These are phyloP conservation scores for Isaurus tuberculatus DNA, from an alignment of 92 coral and sea anemone genomes.

Conservation along the genomic window DNA sequence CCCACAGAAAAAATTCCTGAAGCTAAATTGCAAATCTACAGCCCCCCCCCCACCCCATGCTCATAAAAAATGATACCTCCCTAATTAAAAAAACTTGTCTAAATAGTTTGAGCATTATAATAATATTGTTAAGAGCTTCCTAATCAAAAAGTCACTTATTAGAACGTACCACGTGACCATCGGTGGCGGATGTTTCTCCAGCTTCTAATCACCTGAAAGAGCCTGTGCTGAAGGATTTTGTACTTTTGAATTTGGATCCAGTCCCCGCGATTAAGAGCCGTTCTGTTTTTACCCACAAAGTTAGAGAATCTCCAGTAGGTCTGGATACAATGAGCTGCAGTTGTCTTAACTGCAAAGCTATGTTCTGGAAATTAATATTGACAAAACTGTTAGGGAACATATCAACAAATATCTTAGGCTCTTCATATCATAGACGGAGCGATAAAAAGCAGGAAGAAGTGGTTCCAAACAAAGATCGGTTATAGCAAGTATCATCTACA, in stretches of 20 bases:
- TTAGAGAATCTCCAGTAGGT: constrained; percentile 84
- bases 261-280: constrained; percentile 71
- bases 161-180: constrained; percentile 79
- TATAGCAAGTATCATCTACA: no score
- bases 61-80: no score
- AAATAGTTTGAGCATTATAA: no score
- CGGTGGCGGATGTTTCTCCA: constrained; percentile 77
- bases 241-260: constrained; percentile 72
- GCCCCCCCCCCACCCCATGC: no score
- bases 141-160: not conserved
- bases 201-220: constrained; percentile 61
- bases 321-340: constrained; percentile 90
- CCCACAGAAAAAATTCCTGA: no score
- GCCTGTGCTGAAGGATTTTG: constrained; percentile 65
- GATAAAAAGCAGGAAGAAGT: no score
- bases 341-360: constrained; percentile 55
- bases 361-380: constrained; percentile 60
- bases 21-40: no score
- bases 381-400: not conserved
- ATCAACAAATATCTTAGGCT: not conserved
- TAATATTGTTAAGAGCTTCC: no score
- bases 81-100: no score
- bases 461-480: no score
- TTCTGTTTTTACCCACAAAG: constrained; percentile 70
- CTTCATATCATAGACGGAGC: no score